A percentile compares a stretch with the other conserved stretches of the same genome.
phyloP scores from a whole-genome alignment of 2,888 invertebrate species.

The Lycophotia porphyrea region DNA sequence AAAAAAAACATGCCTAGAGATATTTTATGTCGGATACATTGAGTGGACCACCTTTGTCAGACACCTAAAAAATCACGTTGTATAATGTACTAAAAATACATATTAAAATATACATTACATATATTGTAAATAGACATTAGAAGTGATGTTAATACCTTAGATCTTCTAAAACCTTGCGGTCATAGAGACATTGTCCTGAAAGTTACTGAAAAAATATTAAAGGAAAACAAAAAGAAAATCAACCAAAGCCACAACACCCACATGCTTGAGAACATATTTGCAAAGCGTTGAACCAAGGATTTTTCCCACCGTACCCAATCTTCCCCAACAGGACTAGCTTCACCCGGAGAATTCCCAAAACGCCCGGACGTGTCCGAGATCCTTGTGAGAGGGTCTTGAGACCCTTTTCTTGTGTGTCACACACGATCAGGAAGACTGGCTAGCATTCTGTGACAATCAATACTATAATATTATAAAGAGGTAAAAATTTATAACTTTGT shows the following conservation, averaged over 20 bases:
- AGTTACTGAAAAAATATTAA: not conserved
- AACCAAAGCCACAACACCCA: conserved; percentile 9
- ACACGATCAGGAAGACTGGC: conserved; percentile 61
- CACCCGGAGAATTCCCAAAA: conserved; percentile 78
- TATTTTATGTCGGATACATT: too few species aligned
- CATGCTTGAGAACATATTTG: conserved; percentile 54
- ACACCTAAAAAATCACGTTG: too few species aligned
- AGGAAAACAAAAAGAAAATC: not conserved
- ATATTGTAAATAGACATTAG: too few species aligned
- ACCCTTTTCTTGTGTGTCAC: conserved; percentile 73
- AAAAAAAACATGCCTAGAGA: too few species aligned
- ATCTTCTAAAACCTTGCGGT: not conserved
- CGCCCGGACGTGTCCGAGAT: conserved; percentile 77
- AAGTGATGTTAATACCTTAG: not conserved
- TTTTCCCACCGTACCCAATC: conserved; percentile 75
- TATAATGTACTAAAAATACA: too few species aligned
- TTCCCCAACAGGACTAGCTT: conserved; percentile 74
- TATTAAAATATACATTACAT: too few species aligned
- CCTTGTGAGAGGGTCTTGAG: conserved; percentile 72
- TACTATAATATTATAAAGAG: too few species aligned
- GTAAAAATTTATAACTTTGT: too few species aligned
- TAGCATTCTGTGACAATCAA: conserved; percentile 18
- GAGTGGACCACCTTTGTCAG: too few species aligned
- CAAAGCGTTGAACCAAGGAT: conserved; percentile 64
- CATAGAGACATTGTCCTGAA: not conserved